These are phyloP conservation scores for Narcine bancroftii DNA, from an alignment of 2,113 vertebrate species.

Conservation along the genomic window DNA sequence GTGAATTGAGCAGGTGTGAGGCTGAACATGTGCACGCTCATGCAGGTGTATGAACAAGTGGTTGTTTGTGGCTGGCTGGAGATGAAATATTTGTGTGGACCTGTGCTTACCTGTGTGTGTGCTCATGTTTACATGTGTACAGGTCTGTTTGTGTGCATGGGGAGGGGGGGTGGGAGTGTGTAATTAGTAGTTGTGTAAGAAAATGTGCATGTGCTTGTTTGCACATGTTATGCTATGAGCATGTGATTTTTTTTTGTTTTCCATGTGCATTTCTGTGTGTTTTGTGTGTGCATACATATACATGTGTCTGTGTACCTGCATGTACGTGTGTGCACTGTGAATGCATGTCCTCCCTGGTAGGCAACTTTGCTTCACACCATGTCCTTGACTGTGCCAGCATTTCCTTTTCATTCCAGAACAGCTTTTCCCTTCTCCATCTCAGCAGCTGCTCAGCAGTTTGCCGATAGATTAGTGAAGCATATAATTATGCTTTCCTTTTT, in stretches of 20 bases:
- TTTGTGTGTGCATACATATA: neutral
- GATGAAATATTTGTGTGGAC: no score
- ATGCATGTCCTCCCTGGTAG: neutral
- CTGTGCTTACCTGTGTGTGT: no score
- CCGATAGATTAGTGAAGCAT: constrained; percentile 87
- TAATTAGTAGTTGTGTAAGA: no score
- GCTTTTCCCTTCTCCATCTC: constrained; percentile 52
- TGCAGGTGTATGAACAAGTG: no score
- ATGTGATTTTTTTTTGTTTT: no score
- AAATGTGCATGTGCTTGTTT: neutral
- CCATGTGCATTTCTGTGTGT: no score
- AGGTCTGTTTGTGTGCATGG: no score
- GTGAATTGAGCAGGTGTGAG: no score
- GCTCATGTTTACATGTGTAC: no score
- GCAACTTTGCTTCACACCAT: neutral
- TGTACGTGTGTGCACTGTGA: neutral
- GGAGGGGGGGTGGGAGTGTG: no score
- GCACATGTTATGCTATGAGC: constrained; percentile 54
- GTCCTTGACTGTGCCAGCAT: constrained; percentile 12
- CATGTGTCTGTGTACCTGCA: neutral
- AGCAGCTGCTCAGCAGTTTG: constrained; percentile 71
- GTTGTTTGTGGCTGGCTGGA: no score
- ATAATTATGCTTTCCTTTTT: constrained; percentile 66
- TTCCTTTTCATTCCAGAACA: constrained; percentile 50
- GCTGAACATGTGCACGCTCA: no score